phyloP scores from a whole-genome alignment of 2,113 vertebrate species.

The Rhagologus leucostigma region DNA sequence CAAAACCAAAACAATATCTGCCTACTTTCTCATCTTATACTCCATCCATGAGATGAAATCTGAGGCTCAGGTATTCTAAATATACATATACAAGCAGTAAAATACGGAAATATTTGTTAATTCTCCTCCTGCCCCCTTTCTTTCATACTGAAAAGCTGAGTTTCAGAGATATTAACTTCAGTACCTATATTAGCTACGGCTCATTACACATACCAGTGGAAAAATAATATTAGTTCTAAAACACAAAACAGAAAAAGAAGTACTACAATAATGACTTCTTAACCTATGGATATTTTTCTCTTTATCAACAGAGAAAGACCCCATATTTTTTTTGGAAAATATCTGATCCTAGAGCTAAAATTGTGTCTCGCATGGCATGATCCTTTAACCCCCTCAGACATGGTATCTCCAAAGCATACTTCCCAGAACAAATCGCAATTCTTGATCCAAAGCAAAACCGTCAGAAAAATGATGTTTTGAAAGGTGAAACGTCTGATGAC shows the following conservation, averaged over 20 bases:
- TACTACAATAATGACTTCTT: neutral
- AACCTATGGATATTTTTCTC: neutral
- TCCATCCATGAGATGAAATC: neutral
- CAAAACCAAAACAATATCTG: neutral
- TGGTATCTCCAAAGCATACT: neutral
- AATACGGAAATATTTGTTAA: neutral
- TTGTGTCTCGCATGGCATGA: neutral
- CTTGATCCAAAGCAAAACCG: neutral
- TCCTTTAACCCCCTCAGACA: neutral
- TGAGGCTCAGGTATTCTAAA: neutral
- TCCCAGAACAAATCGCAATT: neutral
- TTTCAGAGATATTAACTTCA: slow-evolving; percentile 10
- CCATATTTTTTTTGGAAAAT: neutral
- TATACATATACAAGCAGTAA: neutral
- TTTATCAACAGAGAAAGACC: neutral
- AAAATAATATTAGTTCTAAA: slow-evolving; percentile 2
- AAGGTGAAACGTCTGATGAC: neutral
- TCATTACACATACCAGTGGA: neutral
- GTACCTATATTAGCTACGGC: neutral
- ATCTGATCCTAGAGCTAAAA: neutral
- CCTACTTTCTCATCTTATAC: neutral
- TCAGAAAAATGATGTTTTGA: neutral
- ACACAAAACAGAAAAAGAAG: neutral
- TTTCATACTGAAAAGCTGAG: neutral
- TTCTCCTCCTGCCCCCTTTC: neutral